These are phyloP conservation scores for Pituophis catenifer DNA, from an alignment of 2,113 vertebrate genomes.

Conservation along the genomic window DNA sequence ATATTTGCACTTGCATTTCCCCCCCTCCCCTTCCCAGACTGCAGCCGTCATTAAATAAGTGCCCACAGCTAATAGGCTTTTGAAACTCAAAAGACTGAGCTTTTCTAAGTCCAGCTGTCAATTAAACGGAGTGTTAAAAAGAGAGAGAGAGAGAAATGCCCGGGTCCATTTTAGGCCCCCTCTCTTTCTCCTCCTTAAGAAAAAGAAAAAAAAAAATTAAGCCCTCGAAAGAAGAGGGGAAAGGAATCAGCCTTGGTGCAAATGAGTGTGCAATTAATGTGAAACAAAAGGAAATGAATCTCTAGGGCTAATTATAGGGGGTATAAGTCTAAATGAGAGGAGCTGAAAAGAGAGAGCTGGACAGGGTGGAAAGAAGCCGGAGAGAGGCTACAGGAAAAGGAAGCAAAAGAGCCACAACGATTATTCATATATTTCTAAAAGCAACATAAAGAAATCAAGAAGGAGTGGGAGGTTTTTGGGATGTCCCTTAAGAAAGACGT, in stretches of 20 bases:
- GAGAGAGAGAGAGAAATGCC: slow-evolving; percentile 27
- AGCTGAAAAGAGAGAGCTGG: not conserved
- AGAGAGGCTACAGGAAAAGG: not conserved
- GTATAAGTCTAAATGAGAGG: slow-evolving; percentile 9
- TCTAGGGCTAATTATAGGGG: slow-evolving; percentile 34
- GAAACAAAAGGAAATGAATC: slow-evolving; percentile 71
- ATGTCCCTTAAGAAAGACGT: slow-evolving; percentile 1
- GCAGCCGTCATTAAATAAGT: slow-evolving; percentile 83
- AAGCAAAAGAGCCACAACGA: not conserved
- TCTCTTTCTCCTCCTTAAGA: slow-evolving; percentile 20
- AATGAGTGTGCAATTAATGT: slow-evolving; percentile 69
- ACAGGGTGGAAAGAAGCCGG: not conserved
- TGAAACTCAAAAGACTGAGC: slow-evolving; percentile 65
- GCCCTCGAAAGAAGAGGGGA: slow-evolving; percentile 41
- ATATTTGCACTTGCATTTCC: slow-evolving; percentile 50
- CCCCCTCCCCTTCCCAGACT: slow-evolving; percentile 70
- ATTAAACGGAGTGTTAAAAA: slow-evolving; percentile 78
- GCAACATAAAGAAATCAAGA: not conserved
- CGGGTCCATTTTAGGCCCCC: not conserved
- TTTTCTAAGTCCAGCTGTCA: slow-evolving; percentile 85
- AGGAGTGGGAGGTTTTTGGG: slow-evolving; percentile 52
- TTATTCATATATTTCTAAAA: slow-evolving; percentile 9
- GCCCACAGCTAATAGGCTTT: slow-evolving; percentile 93
- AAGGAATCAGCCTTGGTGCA: slow-evolving; percentile 50
- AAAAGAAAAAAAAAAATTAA: slow-evolving; percentile 35